A percentile compares a stretch with the other conserved stretches of the same genome.
Conservation (phyloP, 2,113 vertebrate genomes). For the Casuarius casuarius region DNA sequence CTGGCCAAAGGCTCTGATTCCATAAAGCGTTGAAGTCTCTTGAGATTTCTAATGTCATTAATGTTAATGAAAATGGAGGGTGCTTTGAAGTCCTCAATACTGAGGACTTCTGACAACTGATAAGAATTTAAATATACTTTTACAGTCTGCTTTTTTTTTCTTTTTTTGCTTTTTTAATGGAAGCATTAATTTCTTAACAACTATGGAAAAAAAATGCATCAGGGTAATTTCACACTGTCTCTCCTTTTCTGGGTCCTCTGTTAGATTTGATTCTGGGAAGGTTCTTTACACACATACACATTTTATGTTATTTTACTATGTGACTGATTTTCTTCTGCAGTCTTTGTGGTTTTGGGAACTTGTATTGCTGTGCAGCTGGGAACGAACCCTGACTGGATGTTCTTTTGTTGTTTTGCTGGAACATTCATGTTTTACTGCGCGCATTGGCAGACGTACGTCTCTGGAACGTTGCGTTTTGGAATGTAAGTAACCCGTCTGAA, state of each 20-base stretch:
- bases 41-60: neutral
- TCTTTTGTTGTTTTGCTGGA: constrained; percentile 98
- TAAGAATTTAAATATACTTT: neutral
- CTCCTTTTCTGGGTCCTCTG: neutral
- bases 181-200: neutral
- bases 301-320: constrained; percentile 10
- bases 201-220: neutral
- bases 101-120: neutral
- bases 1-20: neutral
- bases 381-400: constrained; percentile 99
- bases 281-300: neutral
- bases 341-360: constrained; percentile 97
- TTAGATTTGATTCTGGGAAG: constrained; percentile 22
- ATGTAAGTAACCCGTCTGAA: constrained; percentile 88
- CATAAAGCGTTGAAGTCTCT: neutral
- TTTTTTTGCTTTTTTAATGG: neutral
- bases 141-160: neutral
- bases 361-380: constrained; percentile 97
- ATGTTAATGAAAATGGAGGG: neutral
- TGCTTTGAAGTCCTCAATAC: neutral
- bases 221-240: neutral
- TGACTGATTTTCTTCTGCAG: constrained; percentile 79
- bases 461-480: constrained; percentile 94
- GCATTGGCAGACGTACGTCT: constrained; percentile 99
- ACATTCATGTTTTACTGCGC: constrained; percentile 99